Base-by-base conservation (phyloP, 1,140 invertebrate genomes). In the Centruroides sculpturatus region DNA sequence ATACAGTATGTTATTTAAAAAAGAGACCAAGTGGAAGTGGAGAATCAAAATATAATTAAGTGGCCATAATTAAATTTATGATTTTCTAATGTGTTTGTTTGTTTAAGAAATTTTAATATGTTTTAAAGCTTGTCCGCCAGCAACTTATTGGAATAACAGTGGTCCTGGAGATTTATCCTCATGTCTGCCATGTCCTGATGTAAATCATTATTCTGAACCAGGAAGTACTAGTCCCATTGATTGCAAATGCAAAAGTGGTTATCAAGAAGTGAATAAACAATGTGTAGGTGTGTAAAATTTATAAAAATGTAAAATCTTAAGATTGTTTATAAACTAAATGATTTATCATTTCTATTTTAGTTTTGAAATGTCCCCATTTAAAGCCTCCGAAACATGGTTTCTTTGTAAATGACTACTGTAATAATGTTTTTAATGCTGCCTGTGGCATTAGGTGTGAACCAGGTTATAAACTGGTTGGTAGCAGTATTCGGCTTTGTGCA, bases 391-490 rank as follows among this genome's bases (percentile, higher is more conserved):
- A 78, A 49, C 80, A 83, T 69, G 84, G 83, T 5, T 84, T 83
- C 69, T 82, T 85, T 66, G 82, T 86, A 0, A 82, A 83, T 63
- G 73, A 74, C 65, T 76, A 74, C 35, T 86, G 84, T 69, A 78
- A 74, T 55, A 83, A 80, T 65, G 81, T 83, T 3, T 77, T 84
- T 48, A 83, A 85, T 68, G 82, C 82, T 46, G 84, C 83, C 0
- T 86, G 85, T 71, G 83, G 83, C 3, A 72, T 85, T 47, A 73
- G 81, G 50, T 86, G 85, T 69, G 75, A 79, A 59, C 78, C 82
- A 34, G 84, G 84, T 0, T 86, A 81, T 67, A 77, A 78, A 59
- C 71, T 86, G 1, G 70, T 72, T 9, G 84, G 84, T 0, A 81
- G 78, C 59, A 83, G 82, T 69, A 79, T 86, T 35, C 71, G 83